Conservation (phyloP, 1,140 invertebrate species). For the Aplysia californica region DNA sequence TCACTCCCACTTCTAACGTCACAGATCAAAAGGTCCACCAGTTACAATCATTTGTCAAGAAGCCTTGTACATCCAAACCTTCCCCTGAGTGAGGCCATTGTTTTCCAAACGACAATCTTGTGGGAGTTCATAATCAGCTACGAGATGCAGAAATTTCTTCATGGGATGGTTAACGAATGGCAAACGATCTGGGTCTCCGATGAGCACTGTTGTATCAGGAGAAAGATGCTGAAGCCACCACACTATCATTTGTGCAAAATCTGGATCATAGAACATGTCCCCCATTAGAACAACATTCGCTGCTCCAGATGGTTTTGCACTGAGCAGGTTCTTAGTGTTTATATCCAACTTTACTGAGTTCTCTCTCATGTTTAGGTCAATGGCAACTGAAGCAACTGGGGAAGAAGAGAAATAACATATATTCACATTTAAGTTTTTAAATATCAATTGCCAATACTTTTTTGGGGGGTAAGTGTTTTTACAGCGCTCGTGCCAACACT, state of each 20-base stretch:
- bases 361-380: constrained; percentile 34
- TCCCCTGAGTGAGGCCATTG: constrained; percentile 37
- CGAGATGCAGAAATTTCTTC: constrained; percentile 28
- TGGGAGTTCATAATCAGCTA: constrained; percentile 35
- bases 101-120: constrained; percentile 37
- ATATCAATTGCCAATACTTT: too few species aligned
- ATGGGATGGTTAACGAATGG: constrained; percentile 36
- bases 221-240: constrained; percentile 34
- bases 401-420: background rate
- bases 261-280: constrained; percentile 55
- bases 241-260: constrained; percentile 36
- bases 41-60: too few species aligned
- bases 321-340: constrained; percentile 33
- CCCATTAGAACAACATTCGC: constrained; percentile 45
- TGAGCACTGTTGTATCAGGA: constrained; percentile 18
- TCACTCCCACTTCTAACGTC: too few species aligned
- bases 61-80: too few species aligned
- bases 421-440: too few species aligned
- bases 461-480: too few species aligned
- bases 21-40: too few species aligned
- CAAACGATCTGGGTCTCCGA: constrained; percentile 43
- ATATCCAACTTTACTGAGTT: constrained; percentile 25
- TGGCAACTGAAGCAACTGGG: constrained; percentile 36
- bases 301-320: background rate
- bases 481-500: too few species aligned